Evolutionary conservation across 1,140 invertebrate species (phyloP).

Genomic region (Apolygus lucorum): DNA sequence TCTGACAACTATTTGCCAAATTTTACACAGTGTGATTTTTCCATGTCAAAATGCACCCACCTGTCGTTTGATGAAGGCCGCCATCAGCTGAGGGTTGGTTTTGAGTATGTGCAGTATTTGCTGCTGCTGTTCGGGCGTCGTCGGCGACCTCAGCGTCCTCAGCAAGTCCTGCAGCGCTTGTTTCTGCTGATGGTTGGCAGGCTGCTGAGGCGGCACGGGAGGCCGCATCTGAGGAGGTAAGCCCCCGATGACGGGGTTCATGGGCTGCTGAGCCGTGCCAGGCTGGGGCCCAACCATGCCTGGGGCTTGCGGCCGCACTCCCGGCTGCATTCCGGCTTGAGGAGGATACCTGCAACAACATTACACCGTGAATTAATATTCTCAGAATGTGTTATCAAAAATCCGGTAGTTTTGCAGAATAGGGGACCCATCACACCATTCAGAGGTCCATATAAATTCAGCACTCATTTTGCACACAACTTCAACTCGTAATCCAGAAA

Average conservation of each 20-base stretch:
- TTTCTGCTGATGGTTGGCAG: slow-evolving; percentile 43
- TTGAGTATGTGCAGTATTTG: slow-evolving; percentile 89
- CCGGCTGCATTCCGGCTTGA: slow-evolving; percentile 24
- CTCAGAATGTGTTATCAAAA: too few relatives aligned
- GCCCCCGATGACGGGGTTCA: slow-evolving; percentile 36
- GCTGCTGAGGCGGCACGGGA: slow-evolving; percentile 24
- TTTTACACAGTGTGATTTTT: neutral
- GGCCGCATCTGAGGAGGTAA: slow-evolving; percentile 33
- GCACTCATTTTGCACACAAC: too few relatives aligned
- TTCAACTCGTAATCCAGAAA: too few relatives aligned
- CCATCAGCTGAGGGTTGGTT: slow-evolving; percentile 91
- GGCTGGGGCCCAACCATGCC: slow-evolving; percentile 25
- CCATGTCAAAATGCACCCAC: slow-evolving; percentile 36
- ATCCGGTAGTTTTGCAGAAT: too few relatives aligned
- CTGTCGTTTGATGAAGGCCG: slow-evolving; percentile 87
- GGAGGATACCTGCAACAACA: slow-evolving; percentile 34
- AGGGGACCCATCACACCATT: too few relatives aligned
- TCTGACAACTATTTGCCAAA: too few relatives aligned
- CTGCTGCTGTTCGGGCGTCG: slow-evolving; percentile 84
- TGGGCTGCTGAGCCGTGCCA: slow-evolving; percentile 28
- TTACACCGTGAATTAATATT: too few relatives aligned
- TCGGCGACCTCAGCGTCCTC: slow-evolving; percentile 77
- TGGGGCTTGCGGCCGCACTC: slow-evolving; percentile 20
- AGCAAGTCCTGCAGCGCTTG: slow-evolving; percentile 83
- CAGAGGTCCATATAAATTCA: too few relatives aligned